Base-by-base conservation (phyloP, 2,888 invertebrate genomes). In the Penaeus monodon region DNA sequence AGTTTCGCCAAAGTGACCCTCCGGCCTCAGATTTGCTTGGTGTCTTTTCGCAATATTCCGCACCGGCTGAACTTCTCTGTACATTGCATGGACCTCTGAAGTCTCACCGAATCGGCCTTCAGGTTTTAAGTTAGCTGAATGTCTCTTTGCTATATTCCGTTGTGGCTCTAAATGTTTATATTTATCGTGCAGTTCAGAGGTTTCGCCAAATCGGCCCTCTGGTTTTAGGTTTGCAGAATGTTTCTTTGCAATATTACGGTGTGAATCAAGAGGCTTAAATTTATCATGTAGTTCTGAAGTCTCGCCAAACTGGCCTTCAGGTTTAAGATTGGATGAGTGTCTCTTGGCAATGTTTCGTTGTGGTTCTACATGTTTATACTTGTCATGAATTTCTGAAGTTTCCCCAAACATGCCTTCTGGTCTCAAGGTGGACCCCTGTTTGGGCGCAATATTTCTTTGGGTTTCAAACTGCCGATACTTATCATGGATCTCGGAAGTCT, bases 361-460 rank as follows among this genome's bases (percentile, higher is more conserved):
- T 66, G 70, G 70, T 4, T 80, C 80, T 20, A 66, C n/a, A 6
- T 20, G 63, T 33, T 33, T 24, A 70, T 49, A 82, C 24, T 44
- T 68, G 38, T 82, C 70, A 44, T 73, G 70, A 8, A 57, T 24
- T 70, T 86, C 81, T 29, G 86, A 74, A 38, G 27, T 33, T 17
- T 63, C 49, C 27, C 49, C 80, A 81, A 86, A 76, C 33, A 63
- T 73, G 17, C 88, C 88, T 38, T 88, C 85, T 27, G 88, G 63
- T 74, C 73, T 65, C 24, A 88, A 68, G 22, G 64, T 88, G 57
- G 80, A 65, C 8, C 57, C 79, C 49, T 88, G 84, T 66, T 81
- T 88, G 44, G 84, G 84, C 14, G 88, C 88, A 80, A 88, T 84
- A 65, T 84, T 88, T 20, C 88, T 74, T 49, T 88, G 88, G 27